Evolutionary conservation across 2,113 vertebrate genomes (phyloP).

Genomic region (Gobiocypris rarus): DNA sequence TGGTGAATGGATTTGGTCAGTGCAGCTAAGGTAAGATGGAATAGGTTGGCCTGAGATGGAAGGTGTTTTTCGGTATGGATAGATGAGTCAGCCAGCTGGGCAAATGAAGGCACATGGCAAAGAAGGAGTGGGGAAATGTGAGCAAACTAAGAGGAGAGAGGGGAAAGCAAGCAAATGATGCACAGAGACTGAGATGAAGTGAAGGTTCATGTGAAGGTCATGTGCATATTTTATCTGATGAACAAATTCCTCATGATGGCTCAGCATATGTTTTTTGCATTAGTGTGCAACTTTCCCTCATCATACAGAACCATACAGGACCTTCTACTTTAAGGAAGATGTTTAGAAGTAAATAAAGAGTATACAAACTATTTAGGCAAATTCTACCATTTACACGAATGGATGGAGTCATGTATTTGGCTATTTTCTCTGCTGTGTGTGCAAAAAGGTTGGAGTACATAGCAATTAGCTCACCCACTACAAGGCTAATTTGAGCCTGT

Average conservation of each 20-base stretch:
- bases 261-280: neutral
- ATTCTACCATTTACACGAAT: neutral
- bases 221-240: neutral
- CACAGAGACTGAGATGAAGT: neutral
- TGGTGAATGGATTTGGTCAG: neutral
- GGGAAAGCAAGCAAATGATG: neutral
- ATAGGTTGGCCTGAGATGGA: neutral
- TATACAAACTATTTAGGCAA: neutral
- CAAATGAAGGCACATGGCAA: neutral
- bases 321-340: neutral
- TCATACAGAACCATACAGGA: too few species aligned
- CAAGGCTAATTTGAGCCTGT: constrained; percentile 20
- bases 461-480: constrained; percentile 31
- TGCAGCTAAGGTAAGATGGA: neutral
- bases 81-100: neutral
- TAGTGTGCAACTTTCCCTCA: neutral
- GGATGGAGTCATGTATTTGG: constrained; percentile 7
- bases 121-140: neutral
- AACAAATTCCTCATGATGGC: neutral
- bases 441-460: neutral
- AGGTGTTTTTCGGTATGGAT: neutral
- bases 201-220: neutral
- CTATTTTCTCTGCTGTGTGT: neutral
- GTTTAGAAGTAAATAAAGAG: neutral
- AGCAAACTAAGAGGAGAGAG: constrained; percentile 6